Evolutionary conservation across 2,113 vertebrate genomes (phyloP).

Genomic region (Apteryx owenii): DNA sequence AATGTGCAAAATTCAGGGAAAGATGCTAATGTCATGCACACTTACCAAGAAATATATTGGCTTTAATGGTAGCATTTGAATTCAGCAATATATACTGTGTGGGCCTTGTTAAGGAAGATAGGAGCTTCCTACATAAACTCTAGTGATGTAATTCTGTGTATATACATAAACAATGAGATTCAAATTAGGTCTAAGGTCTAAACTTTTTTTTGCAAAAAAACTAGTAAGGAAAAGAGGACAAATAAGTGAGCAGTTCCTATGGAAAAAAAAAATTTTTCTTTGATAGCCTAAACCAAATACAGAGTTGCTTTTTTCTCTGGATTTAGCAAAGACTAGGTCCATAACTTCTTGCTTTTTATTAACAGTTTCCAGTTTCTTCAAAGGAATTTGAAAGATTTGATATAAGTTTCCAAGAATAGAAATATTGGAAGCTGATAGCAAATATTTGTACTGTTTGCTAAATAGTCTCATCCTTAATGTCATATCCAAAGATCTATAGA

Average conservation of each 20-base stretch:
- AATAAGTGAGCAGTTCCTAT: background rate
- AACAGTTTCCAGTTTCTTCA: background rate
- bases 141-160: background rate
- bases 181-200: background rate
- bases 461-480: background rate
- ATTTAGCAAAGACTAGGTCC: background rate
- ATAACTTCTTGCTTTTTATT: background rate
- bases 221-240: background rate
- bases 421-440: background rate
- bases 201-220: background rate
- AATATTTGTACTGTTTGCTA: background rate
- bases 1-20: conserved; percentile 72
- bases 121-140: conserved; percentile 8
- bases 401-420: background rate
- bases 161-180: background rate
- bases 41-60: conserved; percentile 19
- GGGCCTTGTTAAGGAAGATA: conserved; percentile 4
- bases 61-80: conserved; percentile 68
- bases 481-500: conserved; percentile 36
- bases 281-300: conserved; percentile 7
- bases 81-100: conserved; percentile 63
- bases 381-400: background rate
- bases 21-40: conserved; percentile 43
- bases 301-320: background rate
- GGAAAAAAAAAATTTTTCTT: background rate